Evolutionary conservation across 2,797 vertebrate genomes (phyloP).

Genomic region (Protonibea diacanthus): DNA sequence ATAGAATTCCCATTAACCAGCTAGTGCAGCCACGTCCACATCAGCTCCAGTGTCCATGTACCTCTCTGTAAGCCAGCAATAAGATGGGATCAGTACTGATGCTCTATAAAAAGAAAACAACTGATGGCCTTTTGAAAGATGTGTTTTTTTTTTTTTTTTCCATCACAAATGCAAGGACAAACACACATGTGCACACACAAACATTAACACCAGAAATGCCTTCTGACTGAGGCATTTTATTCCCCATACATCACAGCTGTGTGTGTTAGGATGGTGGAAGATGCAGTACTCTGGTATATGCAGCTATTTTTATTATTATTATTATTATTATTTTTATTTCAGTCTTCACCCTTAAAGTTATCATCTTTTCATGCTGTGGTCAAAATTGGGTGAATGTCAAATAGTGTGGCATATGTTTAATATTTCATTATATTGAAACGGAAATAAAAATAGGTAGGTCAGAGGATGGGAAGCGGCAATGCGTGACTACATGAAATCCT

Average conservation of each 20-base stretch:
- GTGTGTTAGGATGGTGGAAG: slow-evolving; percentile 41
- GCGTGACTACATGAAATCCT: slow-evolving; percentile 36
- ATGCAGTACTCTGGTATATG: slow-evolving; percentile 15
- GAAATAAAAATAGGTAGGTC: slow-evolving; percentile 1
- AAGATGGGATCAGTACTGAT: slow-evolving; percentile 54
- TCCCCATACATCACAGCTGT: slow-evolving; percentile 43
- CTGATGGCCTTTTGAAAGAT: slow-evolving; percentile 77
- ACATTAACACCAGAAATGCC: slow-evolving; percentile 44
- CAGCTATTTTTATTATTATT: no score
- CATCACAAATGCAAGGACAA: slow-evolving; percentile 48
- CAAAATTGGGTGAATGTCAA: slow-evolving; percentile 44
- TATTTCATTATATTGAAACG: slow-evolving; percentile 12
- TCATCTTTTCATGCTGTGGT: slow-evolving; percentile 43
- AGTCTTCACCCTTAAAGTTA: slow-evolving; percentile 30
- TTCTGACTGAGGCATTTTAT: slow-evolving; percentile 50
- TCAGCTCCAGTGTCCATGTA: slow-evolving; percentile 61
- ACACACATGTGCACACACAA: slow-evolving; percentile 35
- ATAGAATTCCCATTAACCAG: slow-evolving; percentile 85
- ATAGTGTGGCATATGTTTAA: not conserved
- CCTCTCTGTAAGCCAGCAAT: slow-evolving; percentile 35
- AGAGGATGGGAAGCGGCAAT: slow-evolving; percentile 20
- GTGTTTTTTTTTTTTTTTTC: slow-evolving; percentile 45
- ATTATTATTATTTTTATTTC: not conserved
- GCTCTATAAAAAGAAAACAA: slow-evolving; percentile 59
- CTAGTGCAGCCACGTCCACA: slow-evolving; percentile 73